Evolutionary conservation across 1,140 invertebrate genomes (phyloP).

Genomic region (Anagrus nilaparvatae): DNA sequence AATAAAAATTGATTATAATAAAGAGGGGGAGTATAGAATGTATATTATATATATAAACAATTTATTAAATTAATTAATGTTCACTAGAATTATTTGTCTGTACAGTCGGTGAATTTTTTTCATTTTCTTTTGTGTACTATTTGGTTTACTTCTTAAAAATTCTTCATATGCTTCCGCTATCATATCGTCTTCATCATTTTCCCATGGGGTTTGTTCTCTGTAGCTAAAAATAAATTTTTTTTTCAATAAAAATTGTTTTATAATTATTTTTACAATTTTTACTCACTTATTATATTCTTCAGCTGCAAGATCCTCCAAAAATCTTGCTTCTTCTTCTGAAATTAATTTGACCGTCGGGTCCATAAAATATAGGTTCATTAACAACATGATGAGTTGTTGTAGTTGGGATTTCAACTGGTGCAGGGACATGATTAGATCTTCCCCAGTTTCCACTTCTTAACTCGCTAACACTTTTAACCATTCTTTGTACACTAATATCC

Average conservation of each 20-base stretch:
- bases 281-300: conserved; percentile 24
- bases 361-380: conserved; percentile 35
- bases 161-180: conserved; percentile 35
- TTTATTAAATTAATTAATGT: conserved; percentile 3
- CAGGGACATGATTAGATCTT: conserved; percentile 20
- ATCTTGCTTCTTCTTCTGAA: conserved; percentile 36
- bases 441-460: conserved; percentile 36
- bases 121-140: conserved; percentile 19
- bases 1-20: too few species aligned
- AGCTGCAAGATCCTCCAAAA: conserved; percentile 28
- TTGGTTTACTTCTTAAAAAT: conserved; percentile 28
- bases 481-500: conserved; percentile 30
- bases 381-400: conserved; percentile 16
- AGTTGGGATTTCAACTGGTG: conserved; percentile 15
- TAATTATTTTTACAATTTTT: conserved; percentile 2
- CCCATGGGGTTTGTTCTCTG: conserved; percentile 16
- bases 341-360: conserved; percentile 38
- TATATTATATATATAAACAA: too few species aligned
- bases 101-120: conserved; percentile 16
- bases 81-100: conserved; percentile 12
- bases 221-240: conserved; percentile 8
- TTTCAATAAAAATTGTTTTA: not conserved
- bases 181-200: conserved; percentile 28
- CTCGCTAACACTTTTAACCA: conserved; percentile 35
- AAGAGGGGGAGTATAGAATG: too few species aligned